Percentiles rank a stretch among this genome's conserved stretches.
Conservation (phyloP, 2,888 invertebrate species). For the Koerneria pararmatus region DNA sequence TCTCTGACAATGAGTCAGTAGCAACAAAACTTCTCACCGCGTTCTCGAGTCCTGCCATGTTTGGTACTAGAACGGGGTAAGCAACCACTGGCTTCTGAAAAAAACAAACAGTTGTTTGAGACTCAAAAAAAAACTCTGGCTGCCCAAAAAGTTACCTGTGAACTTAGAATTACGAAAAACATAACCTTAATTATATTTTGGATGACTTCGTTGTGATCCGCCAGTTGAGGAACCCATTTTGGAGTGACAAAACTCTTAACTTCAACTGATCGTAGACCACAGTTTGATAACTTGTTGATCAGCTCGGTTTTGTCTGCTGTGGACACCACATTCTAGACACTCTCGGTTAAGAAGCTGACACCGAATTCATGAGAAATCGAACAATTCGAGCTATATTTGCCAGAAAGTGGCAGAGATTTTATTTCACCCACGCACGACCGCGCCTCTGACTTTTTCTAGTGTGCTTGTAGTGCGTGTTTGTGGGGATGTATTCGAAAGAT, state of each 20-base stretch:
- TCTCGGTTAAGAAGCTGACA: background rate
- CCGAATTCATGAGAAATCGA: too few species aligned
- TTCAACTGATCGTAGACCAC: slow-evolving; percentile 77
- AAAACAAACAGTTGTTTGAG: slow-evolving; percentile 70
- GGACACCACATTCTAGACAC: slow-evolving; percentile 70
- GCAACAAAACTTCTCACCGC: slow-evolving; percentile 35
- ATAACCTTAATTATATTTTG: slow-evolving; percentile 32
- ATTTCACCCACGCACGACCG: too few species aligned
- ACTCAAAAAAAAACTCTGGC: too few species aligned
- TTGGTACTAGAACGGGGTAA: slow-evolving; percentile 91
- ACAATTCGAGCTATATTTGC: too few species aligned
- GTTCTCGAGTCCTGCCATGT: slow-evolving; percentile 78
- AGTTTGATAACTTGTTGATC: slow-evolving; percentile 78
- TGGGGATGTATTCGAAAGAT: too few species aligned
- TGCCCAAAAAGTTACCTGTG: too few species aligned
- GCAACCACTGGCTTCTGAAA: slow-evolving; percentile 66
- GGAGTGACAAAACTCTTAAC: slow-evolving; percentile 94
- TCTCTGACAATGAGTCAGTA: slow-evolving; percentile 21
- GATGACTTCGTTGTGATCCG: slow-evolving; percentile 69
- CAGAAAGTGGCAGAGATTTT: too few species aligned
- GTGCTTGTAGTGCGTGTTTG: too few species aligned
- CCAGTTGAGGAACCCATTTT: slow-evolving; percentile 99
- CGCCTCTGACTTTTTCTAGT: too few species aligned
- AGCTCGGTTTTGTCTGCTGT: slow-evolving; percentile 82
- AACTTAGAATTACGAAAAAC: slow-evolving; percentile 70